phyloP scores from a whole-genome alignment of 2,113 vertebrate species.

The Melanotaenia duboulayi region DNA sequence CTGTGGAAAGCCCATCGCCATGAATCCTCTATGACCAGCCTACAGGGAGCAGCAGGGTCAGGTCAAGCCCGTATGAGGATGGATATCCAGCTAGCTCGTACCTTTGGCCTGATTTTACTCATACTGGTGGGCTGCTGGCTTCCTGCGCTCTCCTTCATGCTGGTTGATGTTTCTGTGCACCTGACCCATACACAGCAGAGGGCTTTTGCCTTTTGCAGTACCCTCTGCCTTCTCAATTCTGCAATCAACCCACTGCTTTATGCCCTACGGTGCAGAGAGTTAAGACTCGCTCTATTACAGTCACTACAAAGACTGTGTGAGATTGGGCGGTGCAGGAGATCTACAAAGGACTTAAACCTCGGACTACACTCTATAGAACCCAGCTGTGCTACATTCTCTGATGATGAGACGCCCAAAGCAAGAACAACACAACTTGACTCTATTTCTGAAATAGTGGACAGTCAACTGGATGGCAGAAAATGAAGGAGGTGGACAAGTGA shows the following conservation, averaged over 20 bases:
- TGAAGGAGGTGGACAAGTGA: conserved; percentile 11
- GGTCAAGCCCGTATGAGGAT: conserved; percentile 86
- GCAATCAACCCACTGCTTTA: conserved; percentile 92
- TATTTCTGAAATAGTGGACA: conserved; percentile 52
- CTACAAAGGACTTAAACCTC: conserved; percentile 14
- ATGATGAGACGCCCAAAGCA: conserved; percentile 18
- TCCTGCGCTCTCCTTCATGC: conserved; percentile 87
- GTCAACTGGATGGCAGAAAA: conserved; percentile 21
- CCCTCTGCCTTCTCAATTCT: conserved; percentile 92
- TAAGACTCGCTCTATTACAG: conserved; percentile 70
- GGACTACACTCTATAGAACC: conserved; percentile 27
- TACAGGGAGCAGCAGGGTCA: conserved; percentile 68
- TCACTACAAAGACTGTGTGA: conserved; percentile 35
- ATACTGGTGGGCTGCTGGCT: conserved; percentile 90
- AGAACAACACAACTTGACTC: conserved; percentile 21
- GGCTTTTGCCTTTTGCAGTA: conserved; percentile 91
- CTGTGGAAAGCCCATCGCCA: conserved; percentile 90
- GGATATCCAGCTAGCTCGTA: conserved; percentile 91
- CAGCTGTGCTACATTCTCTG: conserved; percentile 31
- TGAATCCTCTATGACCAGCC: conserved; percentile 80
- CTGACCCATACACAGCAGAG: conserved; percentile 78
- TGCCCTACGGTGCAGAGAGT: conserved; percentile 87
- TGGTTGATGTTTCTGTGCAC: conserved; percentile 77
- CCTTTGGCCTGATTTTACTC: conserved; percentile 87
- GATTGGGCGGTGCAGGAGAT: conserved; percentile 76